Conservation (phyloP, 2,888 invertebrate genomes). For the Thera britannica region DNA sequence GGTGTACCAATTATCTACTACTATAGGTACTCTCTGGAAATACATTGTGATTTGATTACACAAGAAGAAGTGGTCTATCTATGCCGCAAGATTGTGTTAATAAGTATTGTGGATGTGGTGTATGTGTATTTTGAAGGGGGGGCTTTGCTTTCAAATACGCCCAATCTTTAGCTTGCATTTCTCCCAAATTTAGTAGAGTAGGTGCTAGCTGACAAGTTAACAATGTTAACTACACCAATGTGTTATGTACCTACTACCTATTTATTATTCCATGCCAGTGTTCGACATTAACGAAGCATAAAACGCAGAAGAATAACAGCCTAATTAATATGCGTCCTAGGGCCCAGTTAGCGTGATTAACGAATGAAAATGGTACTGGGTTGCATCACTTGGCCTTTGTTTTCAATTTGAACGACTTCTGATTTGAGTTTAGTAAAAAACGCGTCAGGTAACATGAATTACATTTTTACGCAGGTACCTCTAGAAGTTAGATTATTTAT, state of each 20-base stretch:
- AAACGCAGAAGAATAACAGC: conserved; percentile 36
- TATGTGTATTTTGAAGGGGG: too few species aligned
- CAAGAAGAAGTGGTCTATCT: too few species aligned
- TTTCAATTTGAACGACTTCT: conserved; percentile 29
- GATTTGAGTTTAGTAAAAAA: background rate
- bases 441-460: background rate
- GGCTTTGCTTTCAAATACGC: background rate
- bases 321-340: conserved; percentile 43
- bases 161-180: conserved; percentile 1
- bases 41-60: too few species aligned
- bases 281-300: conserved; percentile 39
- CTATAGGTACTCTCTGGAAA: too few species aligned
- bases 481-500: too few species aligned
- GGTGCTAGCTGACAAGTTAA: conserved; percentile 28
- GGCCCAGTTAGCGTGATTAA: conserved; percentile 42
- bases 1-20: too few species aligned
- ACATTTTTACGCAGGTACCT: too few species aligned
- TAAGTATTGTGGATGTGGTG: too few species aligned
- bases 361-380: conserved; percentile 38
- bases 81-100: too few species aligned
- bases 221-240: conserved; percentile 35
- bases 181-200: background rate
- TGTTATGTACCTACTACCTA: conserved; percentile 6
- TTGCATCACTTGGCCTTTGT: conserved; percentile 42
- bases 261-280: conserved; percentile 29